Evolutionary conservation across 2,888 invertebrate genomes (phyloP).

Genomic region (Aleiodes testaceus): DNA sequence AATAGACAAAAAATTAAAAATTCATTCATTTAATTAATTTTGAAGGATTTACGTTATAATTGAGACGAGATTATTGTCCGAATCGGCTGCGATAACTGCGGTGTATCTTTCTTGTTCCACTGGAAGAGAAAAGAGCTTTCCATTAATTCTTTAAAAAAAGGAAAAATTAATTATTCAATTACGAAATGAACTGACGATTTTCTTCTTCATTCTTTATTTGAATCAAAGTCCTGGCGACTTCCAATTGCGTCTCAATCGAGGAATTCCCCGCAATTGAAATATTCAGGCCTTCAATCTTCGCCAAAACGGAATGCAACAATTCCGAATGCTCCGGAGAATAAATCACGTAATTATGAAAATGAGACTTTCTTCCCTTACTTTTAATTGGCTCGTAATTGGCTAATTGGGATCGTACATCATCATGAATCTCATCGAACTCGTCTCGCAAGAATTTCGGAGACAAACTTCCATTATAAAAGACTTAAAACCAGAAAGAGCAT

Average conservation of each 20-base stretch:
- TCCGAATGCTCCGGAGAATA: slow-evolving; percentile 60
- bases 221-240: slow-evolving; percentile 58
- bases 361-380: slow-evolving; percentile 52
- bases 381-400: slow-evolving; percentile 60
- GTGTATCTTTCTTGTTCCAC: slow-evolving; percentile 74
- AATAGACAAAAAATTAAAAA: slow-evolving; percentile 20
- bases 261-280: slow-evolving; percentile 59
- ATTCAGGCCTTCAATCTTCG: slow-evolving; percentile 57
- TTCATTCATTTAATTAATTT: slow-evolving; percentile 17
- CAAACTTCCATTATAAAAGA: slow-evolving; percentile 68
- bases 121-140: slow-evolving; percentile 53
- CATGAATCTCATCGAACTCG: slow-evolving; percentile 71
- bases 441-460: slow-evolving; percentile 56
- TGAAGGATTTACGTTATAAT: slow-evolving; percentile 78
- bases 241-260: slow-evolving; percentile 57
- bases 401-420: slow-evolving; percentile 60
- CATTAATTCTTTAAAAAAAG: slow-evolving; percentile 12
- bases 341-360: slow-evolving; percentile 61
- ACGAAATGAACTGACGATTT: slow-evolving; percentile 50
- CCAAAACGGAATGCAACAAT: slow-evolving; percentile 55
- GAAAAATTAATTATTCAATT: background rate
- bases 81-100: slow-evolving; percentile 80
- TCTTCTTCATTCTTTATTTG: slow-evolving; percentile 45
- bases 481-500: slow-evolving; percentile 59
- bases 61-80: slow-evolving; percentile 80